phyloP scores from a whole-genome alignment of 2,113 vertebrate genomes.

The Meleagris gallopavo region DNA sequence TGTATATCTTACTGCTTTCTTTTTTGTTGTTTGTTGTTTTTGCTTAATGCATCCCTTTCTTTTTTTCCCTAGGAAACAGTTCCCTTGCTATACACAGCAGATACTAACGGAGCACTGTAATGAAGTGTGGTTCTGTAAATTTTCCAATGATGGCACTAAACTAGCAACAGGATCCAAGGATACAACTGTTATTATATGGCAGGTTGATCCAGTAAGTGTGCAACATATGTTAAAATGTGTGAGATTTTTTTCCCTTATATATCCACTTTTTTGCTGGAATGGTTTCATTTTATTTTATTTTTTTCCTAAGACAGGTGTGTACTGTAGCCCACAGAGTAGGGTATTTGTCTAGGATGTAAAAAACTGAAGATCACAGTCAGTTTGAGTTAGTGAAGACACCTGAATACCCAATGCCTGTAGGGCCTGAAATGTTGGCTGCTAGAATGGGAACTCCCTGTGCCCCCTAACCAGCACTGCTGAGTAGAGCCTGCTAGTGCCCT shows the following conservation, averaged over 20 bases:
- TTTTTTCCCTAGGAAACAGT: constrained; percentile 88
- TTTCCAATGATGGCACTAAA: constrained; percentile 97
- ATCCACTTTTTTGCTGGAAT: not conserved
- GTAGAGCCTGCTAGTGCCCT: not conserved
- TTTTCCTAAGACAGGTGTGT: not conserved
- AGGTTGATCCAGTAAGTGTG: constrained; percentile 91
- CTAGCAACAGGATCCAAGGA: constrained; percentile 98
- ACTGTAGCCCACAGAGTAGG: not conserved
- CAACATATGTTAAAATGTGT: not conserved
- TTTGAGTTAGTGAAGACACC: not conserved
- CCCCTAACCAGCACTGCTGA: not conserved
- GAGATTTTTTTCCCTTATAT: not conserved
- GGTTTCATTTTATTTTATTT: not conserved
- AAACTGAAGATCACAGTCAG: not conserved
- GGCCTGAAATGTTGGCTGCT: not conserved
- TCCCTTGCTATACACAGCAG: constrained; percentile 97
- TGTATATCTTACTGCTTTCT: not conserved
- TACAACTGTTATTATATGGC: constrained; percentile 97
- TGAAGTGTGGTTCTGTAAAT: constrained; percentile 99
- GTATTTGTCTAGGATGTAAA: not conserved
- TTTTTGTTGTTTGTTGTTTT: not conserved
- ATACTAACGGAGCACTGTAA: constrained; percentile 98
- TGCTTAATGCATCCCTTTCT: not conserved
- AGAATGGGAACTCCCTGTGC: not conserved
- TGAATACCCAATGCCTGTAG: not conserved